Percentiles rank a stretch among this genome's conserved stretches.
Conservation (phyloP, 2,113 vertebrate genomes). For the Microcebus lehilahytsara region DNA sequence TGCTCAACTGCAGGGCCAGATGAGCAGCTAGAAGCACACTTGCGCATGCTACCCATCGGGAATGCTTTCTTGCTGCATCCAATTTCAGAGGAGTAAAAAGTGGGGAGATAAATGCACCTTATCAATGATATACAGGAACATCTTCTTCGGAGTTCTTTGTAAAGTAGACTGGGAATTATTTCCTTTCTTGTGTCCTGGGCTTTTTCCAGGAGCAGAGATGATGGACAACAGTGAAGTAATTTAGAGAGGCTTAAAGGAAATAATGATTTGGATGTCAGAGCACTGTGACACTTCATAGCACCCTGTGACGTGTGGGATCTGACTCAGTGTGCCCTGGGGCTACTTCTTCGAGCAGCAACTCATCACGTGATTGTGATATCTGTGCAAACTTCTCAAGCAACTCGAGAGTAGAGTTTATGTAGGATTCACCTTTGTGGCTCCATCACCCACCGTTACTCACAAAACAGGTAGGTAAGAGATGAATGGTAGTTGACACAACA, state of each 20-base stretch:
- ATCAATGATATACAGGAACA: background rate
- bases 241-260: conserved; percentile 7
- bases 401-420: background rate
- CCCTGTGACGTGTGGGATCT: background rate
- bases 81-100: background rate
- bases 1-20: background rate
- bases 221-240: background rate
- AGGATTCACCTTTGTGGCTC: background rate
- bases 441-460: background rate
- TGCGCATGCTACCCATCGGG: background rate
- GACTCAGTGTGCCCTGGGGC: background rate
- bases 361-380: background rate
- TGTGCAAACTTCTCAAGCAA: background rate
- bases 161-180: background rate
- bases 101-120: background rate
- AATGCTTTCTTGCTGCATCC: background rate
- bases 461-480: background rate
- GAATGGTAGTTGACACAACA: background rate
- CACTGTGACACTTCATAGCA: background rate
- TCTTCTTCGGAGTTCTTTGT: background rate
- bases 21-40: background rate
- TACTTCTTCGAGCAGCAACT: background rate
- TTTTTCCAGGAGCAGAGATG: background rate
- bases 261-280: background rate
- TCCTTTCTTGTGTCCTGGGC: background rate